Percentiles rank a stretch among this genome's conserved stretches.
phyloP scores from a whole-genome alignment of 2,113 vertebrate genomes.

The Sceloporus tristichus region DNA sequence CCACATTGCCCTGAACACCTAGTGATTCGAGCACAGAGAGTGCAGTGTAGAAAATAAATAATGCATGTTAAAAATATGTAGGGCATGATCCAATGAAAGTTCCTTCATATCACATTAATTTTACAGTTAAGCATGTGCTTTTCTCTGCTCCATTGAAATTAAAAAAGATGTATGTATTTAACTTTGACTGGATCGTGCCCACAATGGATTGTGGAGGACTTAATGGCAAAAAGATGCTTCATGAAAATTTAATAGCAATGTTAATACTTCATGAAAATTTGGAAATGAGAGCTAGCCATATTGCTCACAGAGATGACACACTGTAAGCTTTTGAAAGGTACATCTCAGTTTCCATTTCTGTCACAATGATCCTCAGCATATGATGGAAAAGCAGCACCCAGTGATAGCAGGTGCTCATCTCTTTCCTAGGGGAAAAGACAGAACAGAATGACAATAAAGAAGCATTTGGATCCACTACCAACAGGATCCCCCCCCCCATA shows the following conservation, averaged over 20 bases:
- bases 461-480: background rate
- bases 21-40: conserved; percentile 17
- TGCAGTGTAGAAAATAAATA: conserved; percentile 28
- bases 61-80: conserved; percentile 31
- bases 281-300: background rate
- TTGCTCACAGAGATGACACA: background rate
- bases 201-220: background rate
- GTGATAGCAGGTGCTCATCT: background rate
- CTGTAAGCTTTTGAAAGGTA: background rate
- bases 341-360: background rate
- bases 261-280: background rate
- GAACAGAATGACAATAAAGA: conserved; percentile 35
- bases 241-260: background rate
- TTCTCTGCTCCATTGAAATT: background rate
- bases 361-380: background rate
- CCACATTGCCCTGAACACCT: conserved; percentile 29
- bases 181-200: background rate
- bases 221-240: background rate
- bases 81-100: background rate
- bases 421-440: conserved; percentile 23
- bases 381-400: background rate
- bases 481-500: background rate
- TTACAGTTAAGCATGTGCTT: background rate
- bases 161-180: background rate
- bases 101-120: conserved; percentile 1